Evolutionary conservation across 92 coral and sea anemone species (phyloP).

Genomic region (Plumapathes pennacea): DNA sequence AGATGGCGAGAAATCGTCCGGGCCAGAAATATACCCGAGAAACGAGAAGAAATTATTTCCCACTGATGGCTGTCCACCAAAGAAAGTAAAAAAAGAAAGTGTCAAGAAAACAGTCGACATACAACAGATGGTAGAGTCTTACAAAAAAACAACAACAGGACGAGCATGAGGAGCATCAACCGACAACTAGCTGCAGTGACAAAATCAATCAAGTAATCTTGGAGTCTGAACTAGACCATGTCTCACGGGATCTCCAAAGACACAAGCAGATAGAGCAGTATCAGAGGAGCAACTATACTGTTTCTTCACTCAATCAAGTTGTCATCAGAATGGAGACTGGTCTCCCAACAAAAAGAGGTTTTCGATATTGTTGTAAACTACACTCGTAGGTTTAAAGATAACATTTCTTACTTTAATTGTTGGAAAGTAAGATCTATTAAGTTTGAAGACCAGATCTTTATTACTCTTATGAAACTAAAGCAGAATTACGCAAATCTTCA

Average conservation of each 20-base stretch:
- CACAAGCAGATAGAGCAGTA: slow-evolving; percentile 2
- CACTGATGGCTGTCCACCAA: background rate
- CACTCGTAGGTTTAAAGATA: slow-evolving; percentile 11
- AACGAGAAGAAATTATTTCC: slow-evolving; percentile 20
- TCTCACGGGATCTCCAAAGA: slow-evolving; percentile 4
- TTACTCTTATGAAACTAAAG: slow-evolving; percentile 19
- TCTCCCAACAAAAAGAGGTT: slow-evolving; percentile 30
- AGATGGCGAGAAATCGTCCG: slow-evolving; percentile 23
- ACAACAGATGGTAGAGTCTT: slow-evolving; percentile 5
- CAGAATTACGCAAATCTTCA: slow-evolving; percentile 19
- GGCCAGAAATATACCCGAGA: slow-evolving; percentile 24
- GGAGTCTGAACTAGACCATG: slow-evolving; percentile 24
- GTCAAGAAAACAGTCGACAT: background rate
- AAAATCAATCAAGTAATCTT: slow-evolving; percentile 13
- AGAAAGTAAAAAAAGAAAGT: slow-evolving; percentile 15
- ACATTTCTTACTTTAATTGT: slow-evolving; percentile 12
- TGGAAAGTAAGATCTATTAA: slow-evolving; percentile 24
- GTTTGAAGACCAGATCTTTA: slow-evolving; percentile 29
- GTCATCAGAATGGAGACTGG: slow-evolving; percentile 55
- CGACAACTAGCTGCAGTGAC: too few relatives aligned
- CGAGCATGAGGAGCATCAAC: too few relatives aligned
- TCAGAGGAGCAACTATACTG: slow-evolving; percentile 14
- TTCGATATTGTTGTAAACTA: slow-evolving; percentile 33
- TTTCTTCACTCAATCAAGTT: slow-evolving; percentile 1
- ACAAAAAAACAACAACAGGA: too few relatives aligned